A percentile compares a stretch with the other conserved stretches of the same genome.
Evolutionary conservation across 2,113 vertebrate species (phyloP).

Genomic region (Nycticryphes semicollaris): DNA sequence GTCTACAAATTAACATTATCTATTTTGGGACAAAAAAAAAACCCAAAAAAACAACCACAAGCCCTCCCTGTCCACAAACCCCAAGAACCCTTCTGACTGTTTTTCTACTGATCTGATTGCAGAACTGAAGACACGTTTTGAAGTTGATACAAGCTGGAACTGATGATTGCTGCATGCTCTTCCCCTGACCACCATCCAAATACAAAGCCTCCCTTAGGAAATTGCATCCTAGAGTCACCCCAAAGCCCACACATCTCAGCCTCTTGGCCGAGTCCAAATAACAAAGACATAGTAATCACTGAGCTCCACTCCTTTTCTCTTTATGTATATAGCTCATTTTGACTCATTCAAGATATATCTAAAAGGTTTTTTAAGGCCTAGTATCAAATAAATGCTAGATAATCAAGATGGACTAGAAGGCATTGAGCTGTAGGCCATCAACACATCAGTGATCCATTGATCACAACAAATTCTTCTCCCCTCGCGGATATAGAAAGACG

Average conservation of each 20-base stretch:
- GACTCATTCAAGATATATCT: background rate
- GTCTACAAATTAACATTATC: background rate
- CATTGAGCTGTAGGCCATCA: background rate
- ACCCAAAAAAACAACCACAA: background rate
- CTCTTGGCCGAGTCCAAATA: background rate
- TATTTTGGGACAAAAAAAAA: background rate
- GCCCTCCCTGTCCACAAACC: background rate
- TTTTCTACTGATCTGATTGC: background rate
- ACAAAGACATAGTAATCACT: background rate
- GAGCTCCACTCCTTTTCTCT: background rate
- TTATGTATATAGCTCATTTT: background rate
- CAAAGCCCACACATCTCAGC: background rate
- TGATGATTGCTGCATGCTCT: background rate
- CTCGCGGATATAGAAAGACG: background rate
- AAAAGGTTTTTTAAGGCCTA: background rate
- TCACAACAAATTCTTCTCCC: background rate
- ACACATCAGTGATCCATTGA: background rate
- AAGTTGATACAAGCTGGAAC: background rate
- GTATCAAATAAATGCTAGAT: background rate
- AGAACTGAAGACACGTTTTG: background rate
- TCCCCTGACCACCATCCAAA: background rate
- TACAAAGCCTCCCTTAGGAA: background rate
- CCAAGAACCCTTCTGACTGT: background rate
- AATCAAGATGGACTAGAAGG: background rate
- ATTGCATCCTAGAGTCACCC: background rate